phyloP scores from a whole-genome alignment of 1,140 invertebrate genomes.

The Leucophenga varia region DNA sequence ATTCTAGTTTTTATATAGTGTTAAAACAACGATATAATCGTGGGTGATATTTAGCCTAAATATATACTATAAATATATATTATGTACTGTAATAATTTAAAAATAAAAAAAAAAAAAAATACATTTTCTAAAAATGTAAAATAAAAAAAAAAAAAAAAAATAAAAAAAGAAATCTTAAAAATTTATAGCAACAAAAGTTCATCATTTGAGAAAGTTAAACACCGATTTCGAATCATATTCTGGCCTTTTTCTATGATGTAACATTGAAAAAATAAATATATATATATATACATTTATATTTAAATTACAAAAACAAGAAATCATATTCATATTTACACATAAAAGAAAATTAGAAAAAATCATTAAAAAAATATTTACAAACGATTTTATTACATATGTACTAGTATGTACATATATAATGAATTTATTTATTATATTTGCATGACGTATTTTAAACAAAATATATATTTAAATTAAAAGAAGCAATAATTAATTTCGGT shows the following conservation, averaged over 20 bases:
- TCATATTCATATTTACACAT: constrained; percentile 16
- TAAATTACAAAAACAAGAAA: constrained; percentile 38
- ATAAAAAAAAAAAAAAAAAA: constrained; percentile 2
- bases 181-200: no score
- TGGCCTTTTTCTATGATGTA: constrained; percentile 18
- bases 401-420: no score
- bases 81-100: constrained; percentile 51
- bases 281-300: constrained; percentile 1
- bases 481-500: no score
- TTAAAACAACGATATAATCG: constrained; percentile 54
- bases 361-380: constrained; percentile 40
- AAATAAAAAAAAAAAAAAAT: constrained; percentile 9
- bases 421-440: no score
- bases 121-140: constrained; percentile 52
- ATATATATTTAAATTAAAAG: no score
- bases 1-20: constrained; percentile 47
- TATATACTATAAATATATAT: constrained; percentile 53
- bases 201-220: no score
- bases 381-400: constrained; percentile 40
- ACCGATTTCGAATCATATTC: no score
- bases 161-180: constrained; percentile 14
- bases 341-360: no score
- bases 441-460: no score
- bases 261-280: constrained; percentile 9
- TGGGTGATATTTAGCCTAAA: constrained; percentile 56